Percentiles rank a stretch among this genome's conserved stretches.
Conservation (phyloP, 2,888 invertebrate genomes). For the Sminthurides aquaticus region DNA sequence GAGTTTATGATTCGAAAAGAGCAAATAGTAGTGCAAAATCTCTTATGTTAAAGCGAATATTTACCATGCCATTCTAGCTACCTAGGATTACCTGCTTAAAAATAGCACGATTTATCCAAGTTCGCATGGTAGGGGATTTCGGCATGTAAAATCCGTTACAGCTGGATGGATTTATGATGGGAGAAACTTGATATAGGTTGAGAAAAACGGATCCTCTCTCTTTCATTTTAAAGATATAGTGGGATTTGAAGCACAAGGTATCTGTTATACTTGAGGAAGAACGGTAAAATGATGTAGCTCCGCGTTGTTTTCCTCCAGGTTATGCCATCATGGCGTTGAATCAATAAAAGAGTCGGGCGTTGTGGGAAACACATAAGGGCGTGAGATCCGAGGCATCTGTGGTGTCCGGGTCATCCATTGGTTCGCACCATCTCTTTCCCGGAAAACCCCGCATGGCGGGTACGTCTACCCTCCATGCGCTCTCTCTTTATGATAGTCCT, state of each 20-base stretch:
- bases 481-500: not conserved
- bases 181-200: not conserved
- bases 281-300: constrained; percentile 6
- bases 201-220: not conserved
- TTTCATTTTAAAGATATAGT: not conserved
- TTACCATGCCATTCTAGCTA: too few relatives aligned
- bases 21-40: too few relatives aligned
- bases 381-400: constrained; percentile 44
- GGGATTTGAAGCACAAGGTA: not conserved
- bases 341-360: constrained; percentile 44
- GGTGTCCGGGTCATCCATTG: constrained; percentile 44
- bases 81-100: too few relatives aligned
- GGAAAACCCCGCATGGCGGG: constrained; percentile 43
- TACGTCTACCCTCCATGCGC: constrained; percentile 42
- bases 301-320: not conserved
- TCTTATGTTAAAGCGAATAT: too few relatives aligned
- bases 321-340: constrained; percentile 41
- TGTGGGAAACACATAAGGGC: constrained; percentile 43
- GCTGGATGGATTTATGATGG: not conserved
- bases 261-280: not conserved
- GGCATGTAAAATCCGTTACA: too few relatives aligned
- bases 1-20: too few relatives aligned
- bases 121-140: too few relatives aligned
- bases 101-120: too few relatives aligned
- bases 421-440: constrained; percentile 43